Percentiles rank a stretch among this genome's conserved stretches.
phyloP scores from a whole-genome alignment of 2,797 vertebrate genomes.

The Alfaro cultratus region DNA sequence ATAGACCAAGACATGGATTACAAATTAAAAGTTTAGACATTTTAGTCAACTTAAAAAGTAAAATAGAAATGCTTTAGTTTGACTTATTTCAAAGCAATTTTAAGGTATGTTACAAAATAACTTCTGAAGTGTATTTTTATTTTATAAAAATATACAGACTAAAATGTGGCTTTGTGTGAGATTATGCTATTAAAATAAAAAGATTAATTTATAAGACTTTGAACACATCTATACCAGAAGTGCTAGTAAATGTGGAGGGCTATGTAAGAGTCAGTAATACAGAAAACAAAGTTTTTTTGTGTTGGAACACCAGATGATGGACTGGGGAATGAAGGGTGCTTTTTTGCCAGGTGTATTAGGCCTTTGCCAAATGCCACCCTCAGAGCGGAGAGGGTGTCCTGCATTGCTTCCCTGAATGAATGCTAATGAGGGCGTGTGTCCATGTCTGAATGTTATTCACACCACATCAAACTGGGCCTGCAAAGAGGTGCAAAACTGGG shows the following conservation, averaged over 20 bases:
- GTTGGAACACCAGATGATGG: conserved; percentile 56
- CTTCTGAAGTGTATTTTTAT: background rate
- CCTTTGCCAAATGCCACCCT: conserved; percentile 85
- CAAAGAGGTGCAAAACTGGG: conserved; percentile 85
- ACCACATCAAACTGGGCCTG: conserved; percentile 85
- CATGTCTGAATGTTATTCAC: conserved; percentile 86
- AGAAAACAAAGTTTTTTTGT: conserved; percentile 22
- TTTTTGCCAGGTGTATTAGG: conserved; percentile 83
- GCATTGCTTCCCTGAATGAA: conserved; percentile 76
- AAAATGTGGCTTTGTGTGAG: background rate
- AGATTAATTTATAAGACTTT: background rate
- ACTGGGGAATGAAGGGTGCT: conserved; percentile 50
- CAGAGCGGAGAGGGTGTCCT: conserved; percentile 79
- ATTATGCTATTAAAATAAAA: background rate
- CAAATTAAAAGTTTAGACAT: background rate
- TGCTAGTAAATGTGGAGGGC: background rate
- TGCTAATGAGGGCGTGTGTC: conserved; percentile 81
- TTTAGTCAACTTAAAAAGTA: background rate
- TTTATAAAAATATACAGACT: background rate
- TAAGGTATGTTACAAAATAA: background rate
- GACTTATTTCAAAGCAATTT: background rate
- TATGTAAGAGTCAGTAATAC: background rate
- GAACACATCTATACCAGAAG: background rate
- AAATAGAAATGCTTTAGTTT: background rate
- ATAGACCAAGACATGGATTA: background rate